A percentile compares a stretch with the other conserved stretches of the same genome.
phyloP scores from a whole-genome alignment of 2,113 vertebrate genomes.

The Anguilla rostrata region DNA sequence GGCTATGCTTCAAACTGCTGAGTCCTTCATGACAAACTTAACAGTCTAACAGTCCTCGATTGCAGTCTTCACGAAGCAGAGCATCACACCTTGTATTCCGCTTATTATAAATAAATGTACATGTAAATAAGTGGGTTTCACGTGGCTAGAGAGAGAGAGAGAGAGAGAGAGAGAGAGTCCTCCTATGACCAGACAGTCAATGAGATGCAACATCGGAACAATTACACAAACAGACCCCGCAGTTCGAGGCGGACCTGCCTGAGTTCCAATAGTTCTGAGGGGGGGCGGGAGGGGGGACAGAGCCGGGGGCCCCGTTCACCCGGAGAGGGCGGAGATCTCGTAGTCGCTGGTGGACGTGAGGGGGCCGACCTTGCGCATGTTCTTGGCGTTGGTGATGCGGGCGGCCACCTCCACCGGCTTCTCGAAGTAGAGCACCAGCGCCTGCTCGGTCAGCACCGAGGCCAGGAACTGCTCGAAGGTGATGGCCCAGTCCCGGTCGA shows the following conservation, averaged over 20 bases:
- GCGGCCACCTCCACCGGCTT: constrained; percentile 86
- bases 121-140: constrained; percentile 14
- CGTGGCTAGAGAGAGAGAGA: neutral
- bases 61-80: constrained; percentile 57
- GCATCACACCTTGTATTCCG: constrained; percentile 28
- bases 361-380: constrained; percentile 80
- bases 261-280: neutral
- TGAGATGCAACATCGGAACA: constrained; percentile 27
- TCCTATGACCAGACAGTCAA: constrained; percentile 37
- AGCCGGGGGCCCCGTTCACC: constrained; percentile 59
- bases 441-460: constrained; percentile 90
- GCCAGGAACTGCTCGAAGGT: constrained; percentile 96
- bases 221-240: constrained; percentile 3
- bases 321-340: constrained; percentile 90
- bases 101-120: constrained; percentile 50
- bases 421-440: constrained; percentile 92
- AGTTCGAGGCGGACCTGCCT: neutral
- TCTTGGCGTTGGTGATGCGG: constrained; percentile 88
- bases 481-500: constrained; percentile 95
- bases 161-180: constrained; percentile 17
- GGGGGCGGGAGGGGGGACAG: neutral
- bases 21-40: neutral
- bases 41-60: constrained; percentile 48
- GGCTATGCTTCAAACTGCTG: neutral
- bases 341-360: constrained; percentile 85